phyloP scores from a whole-genome alignment of 1,140 invertebrate genomes.

The Zaprionus taronus region DNA sequence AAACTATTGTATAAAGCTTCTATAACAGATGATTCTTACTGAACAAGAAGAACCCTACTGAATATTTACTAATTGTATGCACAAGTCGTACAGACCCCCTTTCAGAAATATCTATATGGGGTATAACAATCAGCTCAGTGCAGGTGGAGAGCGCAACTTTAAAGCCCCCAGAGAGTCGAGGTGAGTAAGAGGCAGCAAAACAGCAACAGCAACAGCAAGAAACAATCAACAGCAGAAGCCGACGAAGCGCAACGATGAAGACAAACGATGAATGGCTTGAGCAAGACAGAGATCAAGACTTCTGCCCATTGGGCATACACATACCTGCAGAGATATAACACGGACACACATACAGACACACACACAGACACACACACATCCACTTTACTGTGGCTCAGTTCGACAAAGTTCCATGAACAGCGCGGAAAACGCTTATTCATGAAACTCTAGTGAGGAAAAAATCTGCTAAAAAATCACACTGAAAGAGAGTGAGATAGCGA shows the following conservation, averaged over 20 bases:
- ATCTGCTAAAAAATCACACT: constrained; percentile 17
- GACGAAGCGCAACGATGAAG: constrained; percentile 65
- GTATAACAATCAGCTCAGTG: constrained; percentile 22
- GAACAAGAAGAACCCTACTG: too few relatives aligned
- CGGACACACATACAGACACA: background rate
- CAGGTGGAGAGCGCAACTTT: constrained; percentile 54
- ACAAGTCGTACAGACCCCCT: too few relatives aligned
- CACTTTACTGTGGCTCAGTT: constrained; percentile 36
- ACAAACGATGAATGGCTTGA: constrained; percentile 45
- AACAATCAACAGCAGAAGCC: constrained; percentile 66
- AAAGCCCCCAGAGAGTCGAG: constrained; percentile 39
- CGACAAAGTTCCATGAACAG: constrained; percentile 35
- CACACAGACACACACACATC: background rate
- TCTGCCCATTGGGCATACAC: constrained; percentile 38
- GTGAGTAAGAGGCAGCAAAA: constrained; percentile 35
- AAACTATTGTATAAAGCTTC: too few relatives aligned
- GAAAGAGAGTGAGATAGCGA: constrained; percentile 19
- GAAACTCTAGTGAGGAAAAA: constrained; percentile 14
- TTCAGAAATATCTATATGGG: background rate
- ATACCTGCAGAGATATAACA: background rate
- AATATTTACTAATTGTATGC: too few relatives aligned
- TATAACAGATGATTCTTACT: too few relatives aligned
- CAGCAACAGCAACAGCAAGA: constrained; percentile 19
- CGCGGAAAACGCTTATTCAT: constrained; percentile 46
- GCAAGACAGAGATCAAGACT: constrained; percentile 62